These are phyloP conservation scores for Falco naumanni DNA, from an alignment of 2,797 vertebrate species.

Conservation along the genomic window DNA sequence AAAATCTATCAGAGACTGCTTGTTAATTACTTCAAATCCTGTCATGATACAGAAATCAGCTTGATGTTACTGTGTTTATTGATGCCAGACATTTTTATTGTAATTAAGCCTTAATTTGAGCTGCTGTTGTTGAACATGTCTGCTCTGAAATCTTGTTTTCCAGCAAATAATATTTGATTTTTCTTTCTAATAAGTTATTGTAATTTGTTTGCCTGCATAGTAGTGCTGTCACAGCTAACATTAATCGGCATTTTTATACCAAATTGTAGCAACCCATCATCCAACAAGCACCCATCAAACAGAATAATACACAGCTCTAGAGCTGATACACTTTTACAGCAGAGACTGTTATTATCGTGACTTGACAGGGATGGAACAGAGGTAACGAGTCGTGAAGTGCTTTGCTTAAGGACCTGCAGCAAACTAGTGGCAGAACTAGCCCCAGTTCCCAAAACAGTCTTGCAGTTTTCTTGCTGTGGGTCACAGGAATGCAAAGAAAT, in stretches of 20 bases:
- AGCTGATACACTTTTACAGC: not conserved
- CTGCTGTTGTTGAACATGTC: not conserved
- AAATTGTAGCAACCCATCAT: not conserved
- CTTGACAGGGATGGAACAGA: not conserved
- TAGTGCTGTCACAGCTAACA: not conserved
- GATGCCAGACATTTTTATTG: not conserved
- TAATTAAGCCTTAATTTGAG: slow-evolving; percentile 15
- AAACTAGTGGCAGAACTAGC: not conserved
- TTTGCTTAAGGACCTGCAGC: not conserved
- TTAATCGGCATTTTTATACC: not conserved
- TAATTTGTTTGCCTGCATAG: not conserved
- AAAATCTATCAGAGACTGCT: not conserved
- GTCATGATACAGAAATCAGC: not conserved
- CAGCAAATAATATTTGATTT: not conserved
- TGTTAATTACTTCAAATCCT: not conserved
- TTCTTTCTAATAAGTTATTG: not conserved
- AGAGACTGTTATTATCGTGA: not conserved
- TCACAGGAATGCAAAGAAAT: not conserved
- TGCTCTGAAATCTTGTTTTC: slow-evolving; percentile 26
- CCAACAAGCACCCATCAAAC: not conserved
- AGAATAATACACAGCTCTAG: not conserved
- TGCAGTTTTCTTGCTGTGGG: not conserved
- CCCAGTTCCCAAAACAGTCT: not conserved
- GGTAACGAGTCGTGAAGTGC: not conserved
- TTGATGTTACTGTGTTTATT: not conserved